phyloP scores from a whole-genome alignment of 2,113 vertebrate species.

The Phrynosoma blainvillii region DNA sequence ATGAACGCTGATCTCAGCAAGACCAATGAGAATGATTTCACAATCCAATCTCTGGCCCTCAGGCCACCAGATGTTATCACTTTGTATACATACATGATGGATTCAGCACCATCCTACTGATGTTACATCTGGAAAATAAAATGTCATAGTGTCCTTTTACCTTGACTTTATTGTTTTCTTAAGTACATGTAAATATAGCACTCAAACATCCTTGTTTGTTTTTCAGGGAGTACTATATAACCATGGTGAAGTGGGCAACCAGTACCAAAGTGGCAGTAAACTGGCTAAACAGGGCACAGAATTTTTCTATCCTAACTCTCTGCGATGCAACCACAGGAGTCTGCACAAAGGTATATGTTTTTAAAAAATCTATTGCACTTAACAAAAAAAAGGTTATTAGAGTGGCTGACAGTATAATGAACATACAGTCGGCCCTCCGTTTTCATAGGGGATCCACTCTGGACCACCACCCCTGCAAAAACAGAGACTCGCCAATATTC shows the following conservation, averaged over 20 bases:
- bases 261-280: slow-evolving; percentile 95
- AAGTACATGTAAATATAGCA: background rate
- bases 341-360: slow-evolving; percentile 90
- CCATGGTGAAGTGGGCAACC: slow-evolving; percentile 98
- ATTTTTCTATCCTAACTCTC: slow-evolving; percentile 93
- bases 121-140: fast-evolving
- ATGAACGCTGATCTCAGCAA: background rate
- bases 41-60: background rate
- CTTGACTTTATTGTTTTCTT: background rate
- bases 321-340: slow-evolving; percentile 95
- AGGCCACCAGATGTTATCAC: background rate
- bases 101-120: background rate
- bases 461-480: too few relatives aligned
- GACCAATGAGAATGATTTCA: too few relatives aligned
- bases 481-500: too few relatives aligned
- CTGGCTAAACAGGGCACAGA: slow-evolving; percentile 97
- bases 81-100: background rate
- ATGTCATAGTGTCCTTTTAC: background rate
- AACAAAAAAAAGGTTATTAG: background rate
- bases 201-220: background rate
- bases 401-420: background rate
- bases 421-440: too few relatives aligned
- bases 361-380: background rate
- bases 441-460: too few relatives aligned
- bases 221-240: slow-evolving; percentile 92